phyloP scores from a whole-genome alignment of 2,888 invertebrate genomes.

The Trichacis sp. region DNA sequence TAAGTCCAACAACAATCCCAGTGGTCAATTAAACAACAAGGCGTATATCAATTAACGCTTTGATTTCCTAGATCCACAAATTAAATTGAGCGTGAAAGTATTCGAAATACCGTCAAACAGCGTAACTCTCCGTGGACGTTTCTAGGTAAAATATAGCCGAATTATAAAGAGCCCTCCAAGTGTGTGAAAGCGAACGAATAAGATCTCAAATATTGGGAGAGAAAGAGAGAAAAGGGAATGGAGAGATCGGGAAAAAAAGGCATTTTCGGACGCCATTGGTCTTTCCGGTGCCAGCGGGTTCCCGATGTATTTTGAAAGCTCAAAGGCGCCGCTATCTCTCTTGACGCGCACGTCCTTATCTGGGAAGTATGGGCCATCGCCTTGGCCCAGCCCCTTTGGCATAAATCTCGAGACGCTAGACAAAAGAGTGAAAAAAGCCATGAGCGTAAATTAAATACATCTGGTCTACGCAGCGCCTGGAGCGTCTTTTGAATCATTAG shows the following conservation, averaged over 20 bases:
- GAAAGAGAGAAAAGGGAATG: constrained; percentile 6
- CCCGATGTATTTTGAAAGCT: constrained; percentile 7
- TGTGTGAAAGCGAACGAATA: neutral
- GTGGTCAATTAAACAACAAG: neutral
- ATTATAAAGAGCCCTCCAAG: neutral
- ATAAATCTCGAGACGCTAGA: constrained; percentile 6
- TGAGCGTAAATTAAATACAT: constrained; percentile 4
- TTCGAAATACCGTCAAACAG: neutral
- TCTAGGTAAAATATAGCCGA: neutral
- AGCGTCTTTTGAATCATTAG: constrained; percentile 27
- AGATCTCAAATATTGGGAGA: constrained; percentile 5
- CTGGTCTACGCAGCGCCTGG: constrained; percentile 22
- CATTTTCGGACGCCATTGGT: constrained; percentile 11
- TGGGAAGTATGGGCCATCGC: constrained; percentile 12
- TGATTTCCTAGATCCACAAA: neutral
- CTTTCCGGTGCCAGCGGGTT: constrained; percentile 27
- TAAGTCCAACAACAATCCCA: neutral
- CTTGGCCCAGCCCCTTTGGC: constrained; percentile 9
- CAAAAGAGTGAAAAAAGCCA: constrained; percentile 3
- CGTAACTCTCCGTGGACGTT: neutral
- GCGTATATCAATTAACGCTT: neutral
- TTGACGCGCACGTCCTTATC: neutral
- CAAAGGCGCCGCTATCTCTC: constrained; percentile 20
- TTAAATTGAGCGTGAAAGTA: constrained; percentile 2
- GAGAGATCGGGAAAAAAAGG: neutral